Evolutionary conservation across 1,140 invertebrate species (phyloP).

Genomic region (Agraylea sexmaculata): DNA sequence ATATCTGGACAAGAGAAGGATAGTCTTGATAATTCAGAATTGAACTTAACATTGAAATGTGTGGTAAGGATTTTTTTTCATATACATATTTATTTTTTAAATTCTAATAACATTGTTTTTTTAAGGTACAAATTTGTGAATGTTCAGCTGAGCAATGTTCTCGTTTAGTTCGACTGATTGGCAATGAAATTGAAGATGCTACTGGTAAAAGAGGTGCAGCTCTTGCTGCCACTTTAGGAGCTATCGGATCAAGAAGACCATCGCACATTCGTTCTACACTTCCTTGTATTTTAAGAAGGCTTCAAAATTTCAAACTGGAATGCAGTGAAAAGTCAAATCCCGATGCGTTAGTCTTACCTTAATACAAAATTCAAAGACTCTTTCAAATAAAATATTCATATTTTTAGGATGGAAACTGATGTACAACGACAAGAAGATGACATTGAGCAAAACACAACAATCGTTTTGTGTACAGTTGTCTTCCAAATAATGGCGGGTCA

Average conservation of each 20-base stretch:
- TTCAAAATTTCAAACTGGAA: no score
- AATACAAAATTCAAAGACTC: neutral
- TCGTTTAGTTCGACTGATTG: conserved; percentile 23
- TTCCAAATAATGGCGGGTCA: conserved; percentile 66
- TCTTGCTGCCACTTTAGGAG: conserved; percentile 58
- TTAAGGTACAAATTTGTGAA: conserved; percentile 19
- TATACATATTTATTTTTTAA: neutral
- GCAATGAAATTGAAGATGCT: conserved; percentile 24
- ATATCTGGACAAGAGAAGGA: conserved; percentile 37
- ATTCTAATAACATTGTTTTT: neutral
- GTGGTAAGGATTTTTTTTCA: conserved; percentile 42
- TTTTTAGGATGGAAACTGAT: no score
- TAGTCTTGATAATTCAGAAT: conserved; percentile 41
- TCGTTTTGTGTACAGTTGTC: conserved; percentile 67
- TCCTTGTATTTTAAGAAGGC: conserved; percentile 43
- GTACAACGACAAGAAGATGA: conserved; percentile 11
- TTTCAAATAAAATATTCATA: no score
- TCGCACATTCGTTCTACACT: conserved; percentile 44
- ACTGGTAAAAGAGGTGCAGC: conserved; percentile 27
- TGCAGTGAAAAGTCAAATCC: no score
- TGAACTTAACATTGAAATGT: conserved; percentile 54
- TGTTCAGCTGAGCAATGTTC: conserved; percentile 16
- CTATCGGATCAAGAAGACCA: conserved; percentile 55
- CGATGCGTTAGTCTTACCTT: no score
- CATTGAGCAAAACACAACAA: conserved; percentile 28